phyloP scores from a whole-genome alignment of 2,113 vertebrate species.

The Toxotes jaculatrix region DNA sequence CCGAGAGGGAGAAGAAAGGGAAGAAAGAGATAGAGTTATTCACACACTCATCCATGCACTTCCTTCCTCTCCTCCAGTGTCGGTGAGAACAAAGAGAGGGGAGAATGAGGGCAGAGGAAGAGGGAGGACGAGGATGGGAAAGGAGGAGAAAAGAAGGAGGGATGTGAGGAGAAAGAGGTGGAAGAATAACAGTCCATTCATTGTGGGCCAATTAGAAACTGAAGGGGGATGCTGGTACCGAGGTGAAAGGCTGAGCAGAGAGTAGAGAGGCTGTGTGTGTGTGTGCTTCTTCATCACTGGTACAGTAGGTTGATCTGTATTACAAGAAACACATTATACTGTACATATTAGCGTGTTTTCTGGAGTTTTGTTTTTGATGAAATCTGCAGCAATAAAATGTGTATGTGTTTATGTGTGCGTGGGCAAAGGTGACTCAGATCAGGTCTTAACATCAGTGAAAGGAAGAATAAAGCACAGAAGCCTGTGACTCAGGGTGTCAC shows the following conservation, averaged over 20 bases:
- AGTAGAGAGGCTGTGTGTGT: constrained; percentile 27
- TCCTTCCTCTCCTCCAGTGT: constrained; percentile 62
- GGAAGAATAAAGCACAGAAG: constrained; percentile 5
- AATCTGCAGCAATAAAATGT: neutral
- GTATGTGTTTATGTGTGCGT: neutral
- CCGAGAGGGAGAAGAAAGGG: constrained; percentile 45
- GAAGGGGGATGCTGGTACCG: constrained; percentile 60
- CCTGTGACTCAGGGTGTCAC: constrained; percentile 49
- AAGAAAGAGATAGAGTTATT: constrained; percentile 34
- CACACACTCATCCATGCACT: constrained; percentile 65
- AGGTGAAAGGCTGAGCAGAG: constrained; percentile 65
- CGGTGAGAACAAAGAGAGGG: constrained; percentile 50
- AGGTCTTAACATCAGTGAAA: neutral
- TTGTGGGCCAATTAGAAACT: constrained; percentile 71
- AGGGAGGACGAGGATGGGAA: constrained; percentile 28
- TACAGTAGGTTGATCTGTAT: neutral
- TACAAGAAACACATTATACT: neutral
- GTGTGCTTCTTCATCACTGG: constrained; percentile 10
- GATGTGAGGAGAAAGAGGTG: constrained; percentile 49
- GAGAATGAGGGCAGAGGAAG: constrained; percentile 39
- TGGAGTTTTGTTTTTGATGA: neutral
- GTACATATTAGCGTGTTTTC: neutral
- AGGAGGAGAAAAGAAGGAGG: constrained; percentile 46
- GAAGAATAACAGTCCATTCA: constrained; percentile 75
- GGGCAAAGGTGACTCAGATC: constrained; percentile 30